Percentiles rank a stretch among this genome's conserved stretches.
These are phyloP conservation scores for Aphelocoma californica DNA, from an alignment of 2,797 vertebrate genomes.

Conservation along the genomic window DNA sequence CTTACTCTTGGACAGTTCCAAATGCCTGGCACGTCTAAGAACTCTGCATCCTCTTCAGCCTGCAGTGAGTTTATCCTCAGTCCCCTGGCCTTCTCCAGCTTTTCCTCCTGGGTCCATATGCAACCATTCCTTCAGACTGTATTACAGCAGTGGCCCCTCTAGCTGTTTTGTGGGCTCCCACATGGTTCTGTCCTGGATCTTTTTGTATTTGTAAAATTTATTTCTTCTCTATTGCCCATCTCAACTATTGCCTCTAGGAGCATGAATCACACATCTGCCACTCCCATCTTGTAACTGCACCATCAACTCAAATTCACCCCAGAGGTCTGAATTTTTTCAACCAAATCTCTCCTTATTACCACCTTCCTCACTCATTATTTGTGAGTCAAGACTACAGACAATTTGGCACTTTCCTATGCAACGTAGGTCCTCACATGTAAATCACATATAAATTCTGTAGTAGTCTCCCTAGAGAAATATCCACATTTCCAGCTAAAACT, in stretches of 20 bases:
- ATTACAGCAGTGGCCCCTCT: background rate
- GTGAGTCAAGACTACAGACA: background rate
- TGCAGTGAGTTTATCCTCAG: background rate
- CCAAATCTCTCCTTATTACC: background rate
- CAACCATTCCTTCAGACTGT: background rate
- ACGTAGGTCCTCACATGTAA: background rate
- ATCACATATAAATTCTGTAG: background rate
- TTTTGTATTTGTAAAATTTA: background rate
- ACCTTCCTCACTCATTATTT: background rate
- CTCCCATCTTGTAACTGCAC: background rate
- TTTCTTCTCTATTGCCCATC: background rate
- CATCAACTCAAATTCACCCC: background rate
- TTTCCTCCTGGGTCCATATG: background rate
- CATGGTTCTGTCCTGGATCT: background rate
- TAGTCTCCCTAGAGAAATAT: background rate
- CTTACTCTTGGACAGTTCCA: background rate
- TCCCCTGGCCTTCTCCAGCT: background rate
- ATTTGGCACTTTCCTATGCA: background rate
- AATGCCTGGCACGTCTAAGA: accelerated
- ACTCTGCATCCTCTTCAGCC: background rate
- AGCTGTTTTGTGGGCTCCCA: background rate
- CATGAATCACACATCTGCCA: background rate
- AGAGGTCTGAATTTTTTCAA: background rate
- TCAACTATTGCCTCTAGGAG: background rate
- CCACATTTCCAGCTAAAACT: background rate